These are phyloP conservation scores for Leptarthrus brevirostris DNA, from an alignment of 2,888 invertebrate species.

Conservation along the genomic window DNA sequence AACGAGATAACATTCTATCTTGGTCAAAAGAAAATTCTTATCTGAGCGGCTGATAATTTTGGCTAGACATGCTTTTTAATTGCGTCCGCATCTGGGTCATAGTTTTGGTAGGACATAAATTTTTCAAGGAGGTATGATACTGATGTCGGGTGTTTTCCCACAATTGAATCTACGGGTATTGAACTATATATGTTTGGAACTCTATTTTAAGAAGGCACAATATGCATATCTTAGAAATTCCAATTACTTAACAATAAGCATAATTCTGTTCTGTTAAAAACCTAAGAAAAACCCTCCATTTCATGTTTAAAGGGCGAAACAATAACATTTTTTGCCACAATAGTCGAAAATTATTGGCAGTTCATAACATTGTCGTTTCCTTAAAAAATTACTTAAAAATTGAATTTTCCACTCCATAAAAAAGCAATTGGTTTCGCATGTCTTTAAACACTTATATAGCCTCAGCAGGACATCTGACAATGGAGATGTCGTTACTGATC, in stretches of 20 bases:
- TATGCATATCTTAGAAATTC: too few relatives aligned
- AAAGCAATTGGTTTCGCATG: conserved; percentile 51
- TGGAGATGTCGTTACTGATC: conserved; percentile 51
- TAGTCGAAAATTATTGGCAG: too few relatives aligned
- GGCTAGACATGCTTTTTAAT: background rate
- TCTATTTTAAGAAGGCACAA: too few relatives aligned
- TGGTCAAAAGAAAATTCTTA: background rate
- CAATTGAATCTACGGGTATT: too few relatives aligned
- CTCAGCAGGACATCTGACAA: conserved; percentile 44
- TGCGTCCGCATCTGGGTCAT: background rate
- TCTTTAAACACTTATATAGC: conserved; percentile 18
- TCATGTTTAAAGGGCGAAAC: too few relatives aligned
- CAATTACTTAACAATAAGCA: too few relatives aligned
- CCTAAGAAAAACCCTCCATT: too few relatives aligned
- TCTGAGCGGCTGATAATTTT: background rate
- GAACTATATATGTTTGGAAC: too few relatives aligned
- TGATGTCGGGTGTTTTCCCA: too few relatives aligned
- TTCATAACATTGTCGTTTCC: background rate
- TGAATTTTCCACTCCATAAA: conserved; percentile 52
- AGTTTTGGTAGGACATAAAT: background rate
- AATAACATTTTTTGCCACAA: too few relatives aligned
- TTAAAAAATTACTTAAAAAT: conserved; percentile 44
- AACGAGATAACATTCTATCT: conserved; percentile 6
- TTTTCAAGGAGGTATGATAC: background rate
- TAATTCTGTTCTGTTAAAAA: too few relatives aligned